A percentile compares a stretch with the other conserved stretches of the same genome.
Evolutionary conservation across 2,797 vertebrate genomes (phyloP).

Genomic region (Phataginus tetradactyla): DNA sequence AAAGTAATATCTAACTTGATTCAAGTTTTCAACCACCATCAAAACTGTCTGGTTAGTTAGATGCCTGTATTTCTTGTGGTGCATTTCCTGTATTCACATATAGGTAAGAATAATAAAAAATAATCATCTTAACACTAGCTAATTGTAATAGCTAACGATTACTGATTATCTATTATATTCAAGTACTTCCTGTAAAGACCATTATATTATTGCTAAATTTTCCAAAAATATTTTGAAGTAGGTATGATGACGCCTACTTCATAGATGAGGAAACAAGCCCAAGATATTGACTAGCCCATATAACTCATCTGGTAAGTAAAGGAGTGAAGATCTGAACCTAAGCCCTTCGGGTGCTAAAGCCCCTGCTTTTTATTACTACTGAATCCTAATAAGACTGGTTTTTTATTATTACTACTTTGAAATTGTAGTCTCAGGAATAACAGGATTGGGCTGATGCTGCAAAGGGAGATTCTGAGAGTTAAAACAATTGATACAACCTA

Average conservation of each 20-base stretch:
- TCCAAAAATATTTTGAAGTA: background rate
- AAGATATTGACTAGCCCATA: background rate
- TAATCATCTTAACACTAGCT: background rate
- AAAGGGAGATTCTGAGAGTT: background rate
- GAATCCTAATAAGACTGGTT: too few species aligned
- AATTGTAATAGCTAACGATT: background rate
- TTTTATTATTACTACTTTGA: background rate
- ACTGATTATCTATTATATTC: background rate
- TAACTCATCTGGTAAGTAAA: background rate
- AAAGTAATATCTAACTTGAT: conserved; percentile 26
- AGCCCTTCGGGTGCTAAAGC: background rate
- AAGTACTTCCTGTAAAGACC: background rate
- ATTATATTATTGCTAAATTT: background rate
- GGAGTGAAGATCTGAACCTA: background rate
- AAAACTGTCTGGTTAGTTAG: background rate
- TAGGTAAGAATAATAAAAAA: background rate
- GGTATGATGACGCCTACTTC: background rate
- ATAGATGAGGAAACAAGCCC: background rate
- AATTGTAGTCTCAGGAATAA: background rate
- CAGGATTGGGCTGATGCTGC: background rate
- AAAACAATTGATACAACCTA: background rate
- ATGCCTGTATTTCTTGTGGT: background rate
- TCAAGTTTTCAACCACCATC: background rate
- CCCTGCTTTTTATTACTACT: background rate
- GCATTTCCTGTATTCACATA: background rate